Conservation (phyloP, 2,888 invertebrate species). For the Lepetodrilus schrolli region DNA sequence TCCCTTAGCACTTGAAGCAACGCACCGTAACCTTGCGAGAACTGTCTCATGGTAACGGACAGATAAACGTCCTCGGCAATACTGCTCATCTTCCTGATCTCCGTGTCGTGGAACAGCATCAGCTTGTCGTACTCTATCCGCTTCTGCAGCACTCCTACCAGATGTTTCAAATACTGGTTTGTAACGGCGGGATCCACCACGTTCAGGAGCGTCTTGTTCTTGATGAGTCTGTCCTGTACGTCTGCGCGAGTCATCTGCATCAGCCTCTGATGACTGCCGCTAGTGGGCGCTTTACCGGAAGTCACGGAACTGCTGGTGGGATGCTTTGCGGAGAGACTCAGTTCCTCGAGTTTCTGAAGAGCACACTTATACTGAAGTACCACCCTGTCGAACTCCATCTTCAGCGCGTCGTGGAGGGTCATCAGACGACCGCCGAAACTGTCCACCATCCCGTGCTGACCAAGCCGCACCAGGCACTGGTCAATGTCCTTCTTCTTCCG, state of each 20-base stretch:
- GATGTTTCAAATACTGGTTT: slow-evolving; percentile 86
- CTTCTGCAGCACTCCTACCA: slow-evolving; percentile 82
- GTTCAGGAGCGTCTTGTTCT: slow-evolving; percentile 90
- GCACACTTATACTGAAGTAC: slow-evolving; percentile 91
- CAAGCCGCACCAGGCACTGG: slow-evolving; percentile 88
- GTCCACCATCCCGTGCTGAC: slow-evolving; percentile 87
- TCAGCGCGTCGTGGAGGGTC: slow-evolving; percentile 87
- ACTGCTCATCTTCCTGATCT: slow-evolving; percentile 77
- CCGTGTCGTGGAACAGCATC: slow-evolving; percentile 83
- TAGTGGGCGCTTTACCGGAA: slow-evolving; percentile 83
- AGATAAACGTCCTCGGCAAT: slow-evolving; percentile 9
- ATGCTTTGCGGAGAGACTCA: slow-evolving; percentile 71
- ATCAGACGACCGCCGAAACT: slow-evolving; percentile 79
- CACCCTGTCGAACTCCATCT: slow-evolving; percentile 86
- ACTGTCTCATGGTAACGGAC: slow-evolving; percentile 55
- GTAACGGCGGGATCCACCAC: slow-evolving; percentile 83
- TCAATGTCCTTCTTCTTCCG: slow-evolving; percentile 84
- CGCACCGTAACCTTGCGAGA: slow-evolving; percentile 57
- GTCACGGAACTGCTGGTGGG: slow-evolving; percentile 68
- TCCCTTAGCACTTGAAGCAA: slow-evolving; percentile 48
- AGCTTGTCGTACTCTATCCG: slow-evolving; percentile 94
- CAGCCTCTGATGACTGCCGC: slow-evolving; percentile 91
- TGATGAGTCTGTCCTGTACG: slow-evolving; percentile 91
- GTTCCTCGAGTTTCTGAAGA: slow-evolving; percentile 85
- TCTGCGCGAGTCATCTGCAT: slow-evolving; percentile 88